Evolutionary conservation across 2,797 vertebrate genomes (phyloP).

Genomic region (Delichon dasypus): DNA sequence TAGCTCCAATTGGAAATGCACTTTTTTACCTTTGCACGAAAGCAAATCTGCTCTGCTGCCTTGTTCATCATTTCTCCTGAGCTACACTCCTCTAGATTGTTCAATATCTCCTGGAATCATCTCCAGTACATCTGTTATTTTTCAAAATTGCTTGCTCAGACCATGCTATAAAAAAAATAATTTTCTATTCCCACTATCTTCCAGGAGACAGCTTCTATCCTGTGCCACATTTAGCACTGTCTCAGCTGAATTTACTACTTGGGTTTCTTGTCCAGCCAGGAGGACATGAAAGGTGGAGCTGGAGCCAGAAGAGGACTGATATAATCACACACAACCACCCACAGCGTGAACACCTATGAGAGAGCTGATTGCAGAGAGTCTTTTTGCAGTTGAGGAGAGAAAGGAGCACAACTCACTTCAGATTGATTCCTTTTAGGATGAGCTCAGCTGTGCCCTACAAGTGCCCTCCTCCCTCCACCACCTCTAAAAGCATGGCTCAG

Average conservation of each 20-base stretch:
- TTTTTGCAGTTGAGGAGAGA: background rate
- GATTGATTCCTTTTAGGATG: background rate
- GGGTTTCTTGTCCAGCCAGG: background rate
- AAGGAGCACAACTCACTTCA: background rate
- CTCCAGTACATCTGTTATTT: background rate
- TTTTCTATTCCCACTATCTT: background rate
- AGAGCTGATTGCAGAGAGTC: background rate
- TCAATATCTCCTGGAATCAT: slow-evolving; percentile 34
- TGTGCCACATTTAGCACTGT: background rate
- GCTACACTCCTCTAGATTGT: background rate
- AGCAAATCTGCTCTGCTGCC: background rate
- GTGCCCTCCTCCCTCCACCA: background rate
- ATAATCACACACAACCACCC: background rate
- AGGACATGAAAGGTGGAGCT: background rate
- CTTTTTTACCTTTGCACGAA: background rate
- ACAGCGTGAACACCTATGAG: background rate
- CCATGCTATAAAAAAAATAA: background rate
- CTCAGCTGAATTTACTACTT: background rate
- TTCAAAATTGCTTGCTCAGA: slow-evolving; percentile 1
- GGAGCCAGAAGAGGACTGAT: background rate
- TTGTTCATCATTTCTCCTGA: background rate
- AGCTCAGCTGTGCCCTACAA: background rate
- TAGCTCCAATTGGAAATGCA: background rate
- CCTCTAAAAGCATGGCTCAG: background rate
- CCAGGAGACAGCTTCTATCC: background rate